Evolutionary conservation across 1,140 invertebrate species (phyloP).

Genomic region (Centruroides vittatus): DNA sequence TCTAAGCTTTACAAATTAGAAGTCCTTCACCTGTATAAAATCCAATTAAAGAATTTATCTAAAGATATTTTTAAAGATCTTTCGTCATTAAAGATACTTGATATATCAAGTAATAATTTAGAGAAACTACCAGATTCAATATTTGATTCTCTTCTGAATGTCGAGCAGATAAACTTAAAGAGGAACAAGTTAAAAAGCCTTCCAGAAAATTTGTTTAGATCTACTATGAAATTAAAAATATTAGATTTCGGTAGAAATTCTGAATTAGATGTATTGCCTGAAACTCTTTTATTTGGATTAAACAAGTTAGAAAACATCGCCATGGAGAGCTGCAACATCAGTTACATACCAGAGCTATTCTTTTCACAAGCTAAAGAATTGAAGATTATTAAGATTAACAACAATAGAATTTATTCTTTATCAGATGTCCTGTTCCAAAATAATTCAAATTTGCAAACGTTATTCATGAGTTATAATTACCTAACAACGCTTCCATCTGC

Average conservation of each 20-base stretch:
- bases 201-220: constrained; percentile 14
- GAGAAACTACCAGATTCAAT: constrained; percentile 6
- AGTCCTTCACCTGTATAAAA: constrained; percentile 8
- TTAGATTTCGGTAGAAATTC: constrained; percentile 19
- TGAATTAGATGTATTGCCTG: constrained; percentile 13
- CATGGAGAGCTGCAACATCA: constrained; percentile 15
- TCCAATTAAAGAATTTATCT: constrained; percentile 6
- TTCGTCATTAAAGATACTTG: constrained; percentile 16
- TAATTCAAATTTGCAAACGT: constrained; percentile 39
- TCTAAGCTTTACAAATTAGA: not conserved
- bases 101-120: constrained; percentile 19
- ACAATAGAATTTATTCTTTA: constrained; percentile 5
- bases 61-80: constrained; percentile 11
- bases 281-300: constrained; percentile 11
- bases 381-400: not conserved
- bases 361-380: not conserved
- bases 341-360: constrained; percentile 1
- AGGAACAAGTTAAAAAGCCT: constrained; percentile 15
- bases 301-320: constrained; percentile 11
- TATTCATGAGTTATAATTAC: constrained; percentile 63
- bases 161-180: constrained; percentile 11
- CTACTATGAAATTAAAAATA: constrained; percentile 6
- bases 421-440: constrained; percentile 7
- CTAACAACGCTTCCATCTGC: constrained; percentile 56
- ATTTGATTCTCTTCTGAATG: constrained; percentile 10